A percentile compares a stretch with the other conserved stretches of the same genome.
Conservation (phyloP, 2,888 invertebrate genomes). For the Cremastobaeus sp. region DNA sequence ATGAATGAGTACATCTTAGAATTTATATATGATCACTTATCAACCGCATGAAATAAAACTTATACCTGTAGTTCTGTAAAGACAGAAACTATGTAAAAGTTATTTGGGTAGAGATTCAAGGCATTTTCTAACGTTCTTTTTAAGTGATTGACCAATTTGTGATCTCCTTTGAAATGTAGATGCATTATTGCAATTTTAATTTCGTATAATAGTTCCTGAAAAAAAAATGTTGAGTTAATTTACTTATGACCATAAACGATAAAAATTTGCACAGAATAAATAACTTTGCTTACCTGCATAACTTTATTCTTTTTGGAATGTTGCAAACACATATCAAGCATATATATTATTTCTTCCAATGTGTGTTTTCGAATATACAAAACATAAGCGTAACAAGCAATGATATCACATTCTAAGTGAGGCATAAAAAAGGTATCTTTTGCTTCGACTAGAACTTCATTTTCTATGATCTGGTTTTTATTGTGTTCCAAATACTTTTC, state of each 20-base stretch:
- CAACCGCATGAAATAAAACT: background rate
- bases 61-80: constrained; percentile 79
- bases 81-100: constrained; percentile 80
- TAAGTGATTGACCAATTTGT: constrained; percentile 42
- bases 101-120: constrained; percentile 80
- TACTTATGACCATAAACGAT: background rate
- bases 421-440: constrained; percentile 78
- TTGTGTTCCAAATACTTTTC: constrained; percentile 67
- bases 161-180: constrained; percentile 63
- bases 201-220: constrained; percentile 79
- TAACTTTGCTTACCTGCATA: constrained; percentile 65
- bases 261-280: too few relatives aligned
- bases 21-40: background rate
- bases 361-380: constrained; percentile 74
- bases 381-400: constrained; percentile 80
- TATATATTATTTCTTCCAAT: constrained; percentile 61
- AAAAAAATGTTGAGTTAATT: background rate
- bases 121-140: constrained; percentile 64
- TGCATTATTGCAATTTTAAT: constrained; percentile 73
- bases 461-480: constrained; percentile 64
- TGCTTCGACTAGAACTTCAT: constrained; percentile 28
- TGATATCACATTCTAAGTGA: constrained; percentile 79
- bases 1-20: background rate
- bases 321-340: constrained; percentile 68
- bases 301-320: constrained; percentile 64